Conservation (phyloP, 2,113 vertebrate species). For the Spea bombifrons region DNA sequence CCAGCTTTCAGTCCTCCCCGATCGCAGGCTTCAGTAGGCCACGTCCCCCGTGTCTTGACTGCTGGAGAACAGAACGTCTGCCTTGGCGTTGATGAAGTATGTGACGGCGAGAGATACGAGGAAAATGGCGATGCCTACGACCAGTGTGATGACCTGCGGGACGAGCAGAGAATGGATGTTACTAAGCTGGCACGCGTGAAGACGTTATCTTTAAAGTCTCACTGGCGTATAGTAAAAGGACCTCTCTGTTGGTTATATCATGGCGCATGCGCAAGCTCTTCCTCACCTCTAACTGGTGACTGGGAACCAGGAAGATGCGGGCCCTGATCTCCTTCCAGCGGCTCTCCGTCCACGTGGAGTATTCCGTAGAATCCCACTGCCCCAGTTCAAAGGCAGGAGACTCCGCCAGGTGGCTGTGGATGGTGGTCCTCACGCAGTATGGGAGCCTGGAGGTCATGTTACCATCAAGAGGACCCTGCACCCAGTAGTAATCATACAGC, state of each 20-base stretch:
- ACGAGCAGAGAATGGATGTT: neutral
- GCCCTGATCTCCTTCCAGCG: constrained; percentile 86
- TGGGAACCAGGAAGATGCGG: constrained; percentile 88
- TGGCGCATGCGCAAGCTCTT: neutral
- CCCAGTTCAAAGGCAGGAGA: constrained; percentile 87
- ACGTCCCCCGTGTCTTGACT: constrained; percentile 69
- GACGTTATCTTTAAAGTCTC: too few species aligned
- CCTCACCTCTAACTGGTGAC: constrained; percentile 87
- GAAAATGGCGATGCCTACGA: constrained; percentile 75
- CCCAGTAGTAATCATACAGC: constrained; percentile 79
- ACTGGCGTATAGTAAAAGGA: too few species aligned
- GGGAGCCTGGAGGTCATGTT: constrained; percentile 65
- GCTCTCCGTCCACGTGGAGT: constrained; percentile 93
- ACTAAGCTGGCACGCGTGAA: too few species aligned
- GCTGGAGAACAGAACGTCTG: constrained; percentile 78
- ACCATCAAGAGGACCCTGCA: constrained; percentile 68
- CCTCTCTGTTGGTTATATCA: too few species aligned
- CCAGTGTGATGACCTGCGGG: constrained; percentile 80
- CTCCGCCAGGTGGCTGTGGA: constrained; percentile 63
- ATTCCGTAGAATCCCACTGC: constrained; percentile 78
- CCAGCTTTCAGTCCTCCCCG: constrained; percentile 2
- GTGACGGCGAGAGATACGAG: constrained; percentile 77
- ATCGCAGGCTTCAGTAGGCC: constrained; percentile 74
- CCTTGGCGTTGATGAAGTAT: constrained; percentile 86
- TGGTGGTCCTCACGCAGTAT: constrained; percentile 72